Percentiles rank a stretch among this genome's conserved stretches.
Conservation (phyloP, 2,797 vertebrate species). For the Myripristis murdjan region DNA sequence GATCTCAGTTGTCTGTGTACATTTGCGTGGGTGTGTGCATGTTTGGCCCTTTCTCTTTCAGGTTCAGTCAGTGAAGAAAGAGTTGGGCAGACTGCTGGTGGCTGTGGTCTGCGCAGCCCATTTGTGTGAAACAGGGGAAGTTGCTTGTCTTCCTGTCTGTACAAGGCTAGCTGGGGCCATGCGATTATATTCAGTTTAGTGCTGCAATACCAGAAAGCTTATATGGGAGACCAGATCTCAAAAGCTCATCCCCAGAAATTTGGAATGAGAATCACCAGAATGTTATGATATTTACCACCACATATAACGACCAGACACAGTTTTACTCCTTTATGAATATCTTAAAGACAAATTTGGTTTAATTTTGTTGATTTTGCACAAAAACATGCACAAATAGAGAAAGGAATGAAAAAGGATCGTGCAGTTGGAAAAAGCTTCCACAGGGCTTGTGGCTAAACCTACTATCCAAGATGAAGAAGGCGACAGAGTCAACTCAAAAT, state of each 20-base stretch:
- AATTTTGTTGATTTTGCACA: conserved; percentile 1
- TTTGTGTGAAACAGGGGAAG: conserved; percentile 71
- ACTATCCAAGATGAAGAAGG: not conserved
- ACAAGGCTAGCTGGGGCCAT: not conserved
- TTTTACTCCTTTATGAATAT: not conserved
- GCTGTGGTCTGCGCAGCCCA: conserved; percentile 50
- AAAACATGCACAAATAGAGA: not conserved
- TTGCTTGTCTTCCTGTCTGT: conserved; percentile 72
- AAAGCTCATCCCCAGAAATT: not conserved
- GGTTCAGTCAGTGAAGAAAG: conserved; percentile 55
- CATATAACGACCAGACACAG: not conserved
- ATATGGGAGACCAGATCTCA: not conserved
- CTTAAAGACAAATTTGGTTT: conserved; percentile 10
- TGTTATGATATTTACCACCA: not conserved
- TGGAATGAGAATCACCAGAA: not conserved
- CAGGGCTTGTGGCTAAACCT: not conserved
- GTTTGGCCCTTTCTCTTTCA: conserved; percentile 56
- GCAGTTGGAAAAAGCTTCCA: not conserved
- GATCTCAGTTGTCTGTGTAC: conserved; percentile 19
- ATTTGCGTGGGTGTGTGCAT: conserved; percentile 14
- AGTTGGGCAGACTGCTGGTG: conserved; percentile 40
- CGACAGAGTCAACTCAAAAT: not conserved
- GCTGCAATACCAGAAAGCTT: conserved; percentile 24
- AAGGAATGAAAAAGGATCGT: not conserved
- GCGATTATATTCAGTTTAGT: conserved; percentile 14